Conservation (phyloP, 2,888 invertebrate genomes). For the Belgica antarctica region DNA sequence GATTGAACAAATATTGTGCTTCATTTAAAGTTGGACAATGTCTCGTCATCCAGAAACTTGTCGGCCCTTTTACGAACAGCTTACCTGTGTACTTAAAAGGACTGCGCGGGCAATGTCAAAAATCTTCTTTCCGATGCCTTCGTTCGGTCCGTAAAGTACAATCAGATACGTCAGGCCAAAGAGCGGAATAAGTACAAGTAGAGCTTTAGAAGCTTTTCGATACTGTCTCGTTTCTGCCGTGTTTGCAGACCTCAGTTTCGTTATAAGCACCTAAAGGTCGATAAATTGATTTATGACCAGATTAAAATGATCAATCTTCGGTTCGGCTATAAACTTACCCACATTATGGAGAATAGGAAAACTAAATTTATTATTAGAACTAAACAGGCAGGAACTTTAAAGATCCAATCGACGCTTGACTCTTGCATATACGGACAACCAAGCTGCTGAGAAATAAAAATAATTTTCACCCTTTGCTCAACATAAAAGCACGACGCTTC, state of each 20-base stretch:
- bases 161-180: constrained; percentile 87
- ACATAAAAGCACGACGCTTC: background rate
- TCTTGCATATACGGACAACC: constrained; percentile 78
- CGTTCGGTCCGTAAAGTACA: constrained; percentile 76
- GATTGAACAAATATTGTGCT: too few species aligned
- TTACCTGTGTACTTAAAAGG: constrained; percentile 85
- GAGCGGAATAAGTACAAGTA: constrained; percentile 85
- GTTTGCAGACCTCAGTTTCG: constrained; percentile 86
- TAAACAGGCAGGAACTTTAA: constrained; percentile 75
- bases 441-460: constrained; percentile 53
- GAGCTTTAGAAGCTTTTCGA: constrained; percentile 85
- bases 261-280: constrained; percentile 82
- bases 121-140: constrained; percentile 69
- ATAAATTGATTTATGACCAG: background rate
- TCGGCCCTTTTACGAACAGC: background rate
- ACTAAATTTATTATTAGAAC: constrained; percentile 78
- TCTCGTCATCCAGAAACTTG: background rate
- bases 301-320: too few species aligned
- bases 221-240: constrained; percentile 87
- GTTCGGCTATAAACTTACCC: constrained; percentile 61
- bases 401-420: constrained; percentile 82
- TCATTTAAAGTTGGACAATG: background rate
- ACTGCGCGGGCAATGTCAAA: constrained; percentile 77
- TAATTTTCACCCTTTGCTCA: background rate
- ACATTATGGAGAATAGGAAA: constrained; percentile 83